Percentiles rank a stretch among this genome's conserved stretches.
Evolutionary conservation across 2,888 invertebrate species (phyloP).

Genomic region (Andrena flavipes): DNA sequence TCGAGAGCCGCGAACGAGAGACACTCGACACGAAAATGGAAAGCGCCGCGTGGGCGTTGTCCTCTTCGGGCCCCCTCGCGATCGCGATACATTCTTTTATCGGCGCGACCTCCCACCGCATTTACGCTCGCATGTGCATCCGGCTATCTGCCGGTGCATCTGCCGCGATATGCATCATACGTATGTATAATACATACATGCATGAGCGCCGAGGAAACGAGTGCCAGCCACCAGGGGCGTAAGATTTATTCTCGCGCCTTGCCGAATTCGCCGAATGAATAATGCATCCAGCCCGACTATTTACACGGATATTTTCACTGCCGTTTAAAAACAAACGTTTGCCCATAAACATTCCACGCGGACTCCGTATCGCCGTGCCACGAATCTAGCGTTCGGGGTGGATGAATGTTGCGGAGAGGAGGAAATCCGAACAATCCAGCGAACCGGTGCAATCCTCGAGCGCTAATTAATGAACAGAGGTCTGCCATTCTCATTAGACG

Average conservation of each 20-base stretch:
- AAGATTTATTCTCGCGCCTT: constrained; percentile 37
- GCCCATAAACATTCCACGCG: neutral
- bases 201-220: constrained; percentile 6
- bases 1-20: constrained; percentile 23
- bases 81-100: constrained; percentile 53
- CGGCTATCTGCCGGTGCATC: constrained; percentile 41
- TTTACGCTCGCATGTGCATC: constrained; percentile 40
- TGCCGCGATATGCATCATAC: constrained; percentile 47
- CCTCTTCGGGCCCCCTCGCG: constrained; percentile 22
- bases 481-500: constrained; percentile 41
- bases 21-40: constrained; percentile 31
- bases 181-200: constrained; percentile 16
- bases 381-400: neutral
- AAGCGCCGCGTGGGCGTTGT: constrained; percentile 50
- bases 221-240: constrained; percentile 28
- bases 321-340: neutral
- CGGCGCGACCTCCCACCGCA: constrained; percentile 46
- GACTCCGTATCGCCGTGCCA: too few species aligned
- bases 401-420: neutral
- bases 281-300: neutral
- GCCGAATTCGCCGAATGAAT: constrained; percentile 31
- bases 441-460: constrained; percentile 21
- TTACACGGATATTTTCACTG: neutral
- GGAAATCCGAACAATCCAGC: constrained; percentile 17
- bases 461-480: constrained; percentile 49